phyloP scores from a whole-genome alignment of 2,888 invertebrate species.

The Drosophila borborema region DNA sequence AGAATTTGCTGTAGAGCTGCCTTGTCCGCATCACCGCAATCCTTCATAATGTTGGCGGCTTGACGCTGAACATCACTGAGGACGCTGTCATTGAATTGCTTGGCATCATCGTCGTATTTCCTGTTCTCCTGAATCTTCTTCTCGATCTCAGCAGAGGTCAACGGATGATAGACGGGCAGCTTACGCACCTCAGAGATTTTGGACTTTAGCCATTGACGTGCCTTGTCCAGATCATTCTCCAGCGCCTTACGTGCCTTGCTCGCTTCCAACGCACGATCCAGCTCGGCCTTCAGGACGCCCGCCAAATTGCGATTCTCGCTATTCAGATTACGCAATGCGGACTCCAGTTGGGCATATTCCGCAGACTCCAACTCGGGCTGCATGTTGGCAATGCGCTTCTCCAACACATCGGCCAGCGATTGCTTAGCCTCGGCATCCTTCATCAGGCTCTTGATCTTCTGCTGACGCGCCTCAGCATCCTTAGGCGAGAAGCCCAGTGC shows the following conservation, averaged over 20 bases:
- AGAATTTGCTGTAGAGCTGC: conserved; percentile 88
- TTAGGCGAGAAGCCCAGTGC: conserved; percentile 92
- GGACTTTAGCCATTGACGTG: conserved; percentile 92
- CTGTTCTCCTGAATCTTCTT: conserved; percentile 92
- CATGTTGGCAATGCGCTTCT: conserved; percentile 93
- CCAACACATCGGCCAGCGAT: conserved; percentile 92
- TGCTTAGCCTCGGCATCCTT: conserved; percentile 95
- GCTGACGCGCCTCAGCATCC: conserved; percentile 90
- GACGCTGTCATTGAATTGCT: conserved; percentile 91
- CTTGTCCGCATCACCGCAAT: conserved; percentile 91
- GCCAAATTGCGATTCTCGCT: conserved; percentile 91
- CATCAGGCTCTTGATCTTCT: conserved; percentile 89
- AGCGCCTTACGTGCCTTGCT: conserved; percentile 91
- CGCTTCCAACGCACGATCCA: conserved; percentile 89
- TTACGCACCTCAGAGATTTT: conserved; percentile 92
- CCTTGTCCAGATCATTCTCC: conserved; percentile 91
- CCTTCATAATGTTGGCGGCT: conserved; percentile 91
- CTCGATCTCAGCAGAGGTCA: conserved; percentile 93
- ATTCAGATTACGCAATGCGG: conserved; percentile 89
- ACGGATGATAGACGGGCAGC: conserved; percentile 90
- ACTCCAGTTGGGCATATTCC: conserved; percentile 92
- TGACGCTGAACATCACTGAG: conserved; percentile 91
- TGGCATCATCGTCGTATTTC: conserved; percentile 91
- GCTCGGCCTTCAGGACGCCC: conserved; percentile 90
- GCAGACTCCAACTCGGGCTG: conserved; percentile 93